Percentiles rank a stretch among this genome's conserved stretches.
Conservation (phyloP, 2,113 vertebrate genomes). For the Apodemus speciosus region DNA sequence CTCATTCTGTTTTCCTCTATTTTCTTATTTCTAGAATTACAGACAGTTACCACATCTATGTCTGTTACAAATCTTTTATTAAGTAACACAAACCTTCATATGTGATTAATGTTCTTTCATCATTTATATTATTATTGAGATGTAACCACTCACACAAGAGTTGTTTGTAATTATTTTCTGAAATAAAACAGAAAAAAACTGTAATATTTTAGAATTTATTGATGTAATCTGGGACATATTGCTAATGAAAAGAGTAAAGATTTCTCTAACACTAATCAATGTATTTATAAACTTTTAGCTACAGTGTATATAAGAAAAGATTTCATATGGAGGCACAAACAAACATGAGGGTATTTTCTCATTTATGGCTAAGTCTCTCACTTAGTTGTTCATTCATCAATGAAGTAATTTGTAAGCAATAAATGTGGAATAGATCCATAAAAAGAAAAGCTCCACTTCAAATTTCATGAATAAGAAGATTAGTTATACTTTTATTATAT, state of each 20-base stretch:
- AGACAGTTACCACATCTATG: no score
- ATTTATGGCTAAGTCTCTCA: background rate
- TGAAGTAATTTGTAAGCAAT: background rate
- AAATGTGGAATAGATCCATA: background rate
- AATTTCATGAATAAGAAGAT: conserved; percentile 32
- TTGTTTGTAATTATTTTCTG: background rate
- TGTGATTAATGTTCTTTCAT: conserved; percentile 21
- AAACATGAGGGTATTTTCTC: background rate
- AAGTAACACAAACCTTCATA: background rate
- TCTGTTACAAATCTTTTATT: background rate
- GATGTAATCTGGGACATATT: background rate
- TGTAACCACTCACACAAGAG: background rate
- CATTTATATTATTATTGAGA: conserved; percentile 26
- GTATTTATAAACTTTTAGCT: background rate
- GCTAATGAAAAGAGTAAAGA: background rate
- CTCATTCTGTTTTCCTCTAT: background rate
- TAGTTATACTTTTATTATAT: conserved; percentile 29
- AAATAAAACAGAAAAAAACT: conserved; percentile 6
- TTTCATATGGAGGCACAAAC: background rate
- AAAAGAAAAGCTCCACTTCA: background rate
- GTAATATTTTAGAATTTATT: background rate
- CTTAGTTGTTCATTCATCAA: background rate
- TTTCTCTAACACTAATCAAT: background rate
- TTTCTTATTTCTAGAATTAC: background rate
- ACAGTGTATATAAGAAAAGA: background rate